Base-by-base conservation (phyloP, 2,113 vertebrate genomes). In the Ailuropoda melanoleuca region DNA sequence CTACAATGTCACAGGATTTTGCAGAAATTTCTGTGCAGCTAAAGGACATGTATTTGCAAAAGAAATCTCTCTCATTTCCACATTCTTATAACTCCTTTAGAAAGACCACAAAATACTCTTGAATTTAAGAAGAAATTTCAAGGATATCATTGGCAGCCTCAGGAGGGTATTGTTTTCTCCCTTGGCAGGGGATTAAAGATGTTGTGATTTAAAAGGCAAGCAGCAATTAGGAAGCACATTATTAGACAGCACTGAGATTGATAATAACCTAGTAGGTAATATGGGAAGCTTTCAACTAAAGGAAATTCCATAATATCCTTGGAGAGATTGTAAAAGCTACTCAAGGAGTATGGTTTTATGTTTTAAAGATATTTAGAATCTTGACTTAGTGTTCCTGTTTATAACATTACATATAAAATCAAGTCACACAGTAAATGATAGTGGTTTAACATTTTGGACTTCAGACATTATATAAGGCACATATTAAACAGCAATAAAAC, bases 161-260 rank as follows among this genome's bases (percentile, higher is more conserved):
- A 12, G 39, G 93, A 97, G 80, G 23, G 0, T 90, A 90, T 64
- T 0, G 0, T 50, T 78, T 94, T 1, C 12, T 88, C 10, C 14
- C 6, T 93, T 81, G 86, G 9, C 53, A 78, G 66, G 18, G 6
- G 43, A 68, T 88, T 53, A 78, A 93, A 90, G 60, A 58, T 55
- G 39, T 23, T 90, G 23, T 94, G 26, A 90, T 97, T 92, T 95
- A 96, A 66, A 82, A 97, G 84, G 29, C 4, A 97, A 23, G 83
- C 23, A 92, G 81, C 13, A 64, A 50, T 96, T 96, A 88, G 70
- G 26, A 66, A 97, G 43, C 37, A 19, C 68, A 0, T 55, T 97
- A 78, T 78, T 62, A 66, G 75, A 88, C 24, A 96, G 39, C 34
- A 93, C 55, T 48, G 70, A 66, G 53, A 72, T 68, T 95, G 58